These are phyloP conservation scores for Piaya cayana DNA, from an alignment of 2,113 vertebrate species.

Conservation along the genomic window DNA sequence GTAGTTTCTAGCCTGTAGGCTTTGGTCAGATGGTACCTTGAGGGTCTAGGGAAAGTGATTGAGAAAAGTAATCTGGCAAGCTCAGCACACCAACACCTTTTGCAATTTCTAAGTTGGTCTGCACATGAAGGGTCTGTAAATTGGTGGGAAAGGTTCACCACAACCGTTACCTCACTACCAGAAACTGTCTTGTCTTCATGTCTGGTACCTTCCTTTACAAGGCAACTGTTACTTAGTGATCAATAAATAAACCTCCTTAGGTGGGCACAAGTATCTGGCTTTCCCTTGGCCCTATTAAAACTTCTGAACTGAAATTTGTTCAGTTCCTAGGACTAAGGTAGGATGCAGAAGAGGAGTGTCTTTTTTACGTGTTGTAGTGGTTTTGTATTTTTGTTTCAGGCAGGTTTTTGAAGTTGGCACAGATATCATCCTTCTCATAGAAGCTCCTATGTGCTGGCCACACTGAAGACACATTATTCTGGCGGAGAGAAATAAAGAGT, in stretches of 20 bases:
- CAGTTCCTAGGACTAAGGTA: background rate
- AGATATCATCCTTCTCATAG: background rate
- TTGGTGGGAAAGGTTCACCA: background rate
- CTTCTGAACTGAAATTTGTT: background rate
- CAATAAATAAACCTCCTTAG: background rate
- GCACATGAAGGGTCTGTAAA: accelerated
- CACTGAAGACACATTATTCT: background rate
- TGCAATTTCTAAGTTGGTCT: background rate
- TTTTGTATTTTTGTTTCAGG: background rate
- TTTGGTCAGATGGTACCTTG: background rate
- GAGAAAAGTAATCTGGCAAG: background rate
- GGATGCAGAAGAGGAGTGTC: background rate
- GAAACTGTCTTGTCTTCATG: background rate
- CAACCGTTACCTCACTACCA: background rate
- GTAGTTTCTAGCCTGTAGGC: background rate
- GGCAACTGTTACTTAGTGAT: background rate
- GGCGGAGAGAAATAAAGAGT: background rate
- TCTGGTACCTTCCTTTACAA: background rate
- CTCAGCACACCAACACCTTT: background rate
- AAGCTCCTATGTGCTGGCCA: background rate
- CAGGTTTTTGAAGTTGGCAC: accelerated
- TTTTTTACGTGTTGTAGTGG: background rate
- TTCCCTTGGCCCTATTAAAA: accelerated
- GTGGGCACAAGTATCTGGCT: background rate
- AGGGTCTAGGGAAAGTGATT: background rate